Base-by-base conservation (phyloP, 2,797 vertebrate species). In the Esox masquinongy region DNA sequence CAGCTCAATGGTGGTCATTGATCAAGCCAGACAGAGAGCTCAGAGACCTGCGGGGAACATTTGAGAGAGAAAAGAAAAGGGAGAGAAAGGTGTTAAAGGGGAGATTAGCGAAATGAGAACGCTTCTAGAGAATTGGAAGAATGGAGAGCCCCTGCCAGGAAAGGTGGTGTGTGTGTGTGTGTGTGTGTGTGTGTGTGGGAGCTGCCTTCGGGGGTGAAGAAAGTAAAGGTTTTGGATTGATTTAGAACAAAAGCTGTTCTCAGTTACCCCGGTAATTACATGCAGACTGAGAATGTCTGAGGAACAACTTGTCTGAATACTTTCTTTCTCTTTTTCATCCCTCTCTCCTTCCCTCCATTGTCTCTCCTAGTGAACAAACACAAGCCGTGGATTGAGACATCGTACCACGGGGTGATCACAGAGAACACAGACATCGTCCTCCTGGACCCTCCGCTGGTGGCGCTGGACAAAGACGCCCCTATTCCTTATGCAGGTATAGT, bases 301-400 rank as follows among this genome's bases (percentile, higher is more conserved):
- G 29, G 2, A 15, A 3, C 3, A 36, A 11, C 67, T 24, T 39
- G 11, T 17, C 3, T 22, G 11, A 56, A 56, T 11, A 8, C 31
- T 12, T 49, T 50, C 31, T 64, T 19, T 74, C 5, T 43, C 5
- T 64, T 19, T 74, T 43, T 43, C 5, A n/a, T 76, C 69, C 66
- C 43, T 73, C 17, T 50, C 29, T 72, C 68, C 1, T 26, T 75
- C 49, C 73, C 29, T 75, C 74, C 16, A 14, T 70, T 81, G 26
- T 83, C 61, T 84, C 83, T 31, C 77, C 22, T 80, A 99, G 98
- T 98, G 82, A 99, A 99, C 84, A 99, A 98, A 84, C 98, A 99
- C 90, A 99, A 99, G 82, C 98, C 98, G 0, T 99, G 98, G 98
- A 98, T 99, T 51, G 98, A 99, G 93, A 97, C 97, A 0, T 98